Evolutionary conservation across 2,888 invertebrate species (phyloP), one percentile per base, ranked within the genome.

Genomic region (Apamea monoglypha): DNA sequence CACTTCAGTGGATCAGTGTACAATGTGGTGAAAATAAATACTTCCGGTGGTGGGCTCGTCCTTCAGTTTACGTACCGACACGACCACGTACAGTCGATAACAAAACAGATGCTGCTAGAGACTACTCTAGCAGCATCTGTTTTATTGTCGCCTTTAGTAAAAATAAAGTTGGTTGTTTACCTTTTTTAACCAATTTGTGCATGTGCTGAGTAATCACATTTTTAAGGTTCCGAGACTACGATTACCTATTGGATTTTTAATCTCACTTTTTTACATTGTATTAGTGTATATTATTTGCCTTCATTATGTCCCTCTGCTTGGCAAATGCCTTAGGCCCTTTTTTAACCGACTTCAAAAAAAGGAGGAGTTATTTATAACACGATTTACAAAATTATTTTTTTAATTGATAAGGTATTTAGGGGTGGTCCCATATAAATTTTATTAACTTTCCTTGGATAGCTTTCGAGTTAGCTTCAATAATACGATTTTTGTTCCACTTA

Each of bases 1-100:
- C 56, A 68, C 25, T 78, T 68, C 50, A 50, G 59, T 78, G 40
- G 68, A 80, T 50, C 66, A 59, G 67, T 80, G 40, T 61, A 78
- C 47, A 61, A 80, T 80, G 47, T 78, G 47, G 25, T 67, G 59
- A 47, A 40, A 59, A 67, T 78, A 40, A 25, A 79, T 29, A 59
- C 29, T 29, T 79, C 79, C 78, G 67, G 36, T 10, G 29, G 47
- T 36, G 25, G 18, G 47, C 16, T 8, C 29, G 29, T 53, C 18
- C 25, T 29, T 50, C 64, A 53, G 21, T 64, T 77, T 32, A 77
- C 21, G 47, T 66, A 47, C 40, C 29, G 14, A 44, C 25, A 32
- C 44, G 56, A 74, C 4, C 16, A 64, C 18, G 36, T 36, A 67
- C 32, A 47, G 44, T 78, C 32, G 8, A 66, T 32, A 21, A n/a